phyloP scores from a whole-genome alignment of 1,140 invertebrate genomes.

The Sminthurides bifidus region DNA sequence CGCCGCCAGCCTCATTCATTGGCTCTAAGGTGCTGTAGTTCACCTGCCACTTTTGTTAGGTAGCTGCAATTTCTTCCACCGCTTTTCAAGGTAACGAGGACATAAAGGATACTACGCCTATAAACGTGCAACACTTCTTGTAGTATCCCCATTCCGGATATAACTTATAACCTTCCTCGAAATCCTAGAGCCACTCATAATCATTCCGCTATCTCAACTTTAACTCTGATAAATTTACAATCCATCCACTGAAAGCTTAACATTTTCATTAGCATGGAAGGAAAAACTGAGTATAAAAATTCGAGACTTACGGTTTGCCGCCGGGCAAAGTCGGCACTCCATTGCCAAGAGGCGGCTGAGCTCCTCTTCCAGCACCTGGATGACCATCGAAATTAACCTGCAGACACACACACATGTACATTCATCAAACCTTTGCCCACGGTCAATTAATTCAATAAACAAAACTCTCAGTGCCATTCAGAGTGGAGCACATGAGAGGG shows the following conservation, averaged over 20 bases:
- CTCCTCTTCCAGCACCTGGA: slow-evolving; percentile 25
- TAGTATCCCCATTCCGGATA: not conserved
- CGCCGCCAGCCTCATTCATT: too few relatives aligned
- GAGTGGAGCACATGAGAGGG: not conserved
- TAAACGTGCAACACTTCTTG: slow-evolving; percentile 4
- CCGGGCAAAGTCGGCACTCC: slow-evolving; percentile 27
- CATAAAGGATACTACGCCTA: too few relatives aligned
- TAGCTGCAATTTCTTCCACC: too few relatives aligned
- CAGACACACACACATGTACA: slow-evolving; percentile 1
- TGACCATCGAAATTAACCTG: slow-evolving; percentile 32
- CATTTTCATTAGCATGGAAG: too few relatives aligned
- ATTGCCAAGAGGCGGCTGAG: slow-evolving; percentile 31
- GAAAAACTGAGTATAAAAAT: not conserved
- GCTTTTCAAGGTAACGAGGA: too few relatives aligned
- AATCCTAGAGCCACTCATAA: too few relatives aligned
- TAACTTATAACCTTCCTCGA: not conserved
- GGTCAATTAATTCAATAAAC: not conserved
- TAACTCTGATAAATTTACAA: too few relatives aligned
- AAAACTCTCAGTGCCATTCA: not conserved
- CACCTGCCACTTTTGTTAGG: too few relatives aligned
- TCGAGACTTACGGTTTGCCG: slow-evolving; percentile 30
- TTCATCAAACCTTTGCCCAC: not conserved
- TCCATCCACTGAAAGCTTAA: too few relatives aligned
- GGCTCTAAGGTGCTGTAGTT: too few relatives aligned
- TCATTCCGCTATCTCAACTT: too few relatives aligned